phyloP scores from a whole-genome alignment of 2,797 vertebrate genomes.

The Euphonia xanthogaster region DNA sequence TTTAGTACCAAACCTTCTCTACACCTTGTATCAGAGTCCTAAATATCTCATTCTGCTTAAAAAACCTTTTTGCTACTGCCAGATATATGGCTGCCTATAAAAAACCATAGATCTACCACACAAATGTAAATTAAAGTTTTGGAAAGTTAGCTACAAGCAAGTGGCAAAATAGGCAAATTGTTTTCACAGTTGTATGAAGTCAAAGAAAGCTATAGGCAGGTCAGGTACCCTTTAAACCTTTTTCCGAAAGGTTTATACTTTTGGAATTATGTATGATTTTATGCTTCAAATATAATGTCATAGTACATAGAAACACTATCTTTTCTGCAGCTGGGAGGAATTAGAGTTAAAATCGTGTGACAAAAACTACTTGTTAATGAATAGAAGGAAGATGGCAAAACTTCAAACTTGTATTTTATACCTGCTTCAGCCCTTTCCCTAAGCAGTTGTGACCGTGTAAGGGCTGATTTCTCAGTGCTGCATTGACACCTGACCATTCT shows the following conservation, averaged over 20 bases:
- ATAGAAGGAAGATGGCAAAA: not conserved
- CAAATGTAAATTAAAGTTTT: not conserved
- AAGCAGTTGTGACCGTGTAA: not conserved
- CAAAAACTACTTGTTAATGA: not conserved
- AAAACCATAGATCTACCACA: not conserved
- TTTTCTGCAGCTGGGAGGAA: not conserved
- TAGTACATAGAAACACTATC: not conserved
- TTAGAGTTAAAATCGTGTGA: not conserved
- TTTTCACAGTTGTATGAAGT: not conserved
- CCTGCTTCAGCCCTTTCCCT: not conserved
- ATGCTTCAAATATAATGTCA: not conserved
- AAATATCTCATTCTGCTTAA: not conserved
- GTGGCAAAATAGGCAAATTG: not conserved
- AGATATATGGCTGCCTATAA: not conserved
- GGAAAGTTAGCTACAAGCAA: not conserved
- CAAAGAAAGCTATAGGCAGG: not conserved
- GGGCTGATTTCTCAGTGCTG: not conserved
- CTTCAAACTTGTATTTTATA: not conserved
- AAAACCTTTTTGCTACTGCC: not conserved
- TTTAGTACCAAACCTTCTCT: not conserved
- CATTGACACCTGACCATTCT: not conserved
- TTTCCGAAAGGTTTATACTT: not conserved
- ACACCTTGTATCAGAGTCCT: rapidly evolving
- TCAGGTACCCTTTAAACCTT: not conserved
- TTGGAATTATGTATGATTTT: not conserved